These are phyloP conservation scores for Gallinago jamesoni DNA, from an alignment of 2,113 vertebrate species.

Conservation along the genomic window DNA sequence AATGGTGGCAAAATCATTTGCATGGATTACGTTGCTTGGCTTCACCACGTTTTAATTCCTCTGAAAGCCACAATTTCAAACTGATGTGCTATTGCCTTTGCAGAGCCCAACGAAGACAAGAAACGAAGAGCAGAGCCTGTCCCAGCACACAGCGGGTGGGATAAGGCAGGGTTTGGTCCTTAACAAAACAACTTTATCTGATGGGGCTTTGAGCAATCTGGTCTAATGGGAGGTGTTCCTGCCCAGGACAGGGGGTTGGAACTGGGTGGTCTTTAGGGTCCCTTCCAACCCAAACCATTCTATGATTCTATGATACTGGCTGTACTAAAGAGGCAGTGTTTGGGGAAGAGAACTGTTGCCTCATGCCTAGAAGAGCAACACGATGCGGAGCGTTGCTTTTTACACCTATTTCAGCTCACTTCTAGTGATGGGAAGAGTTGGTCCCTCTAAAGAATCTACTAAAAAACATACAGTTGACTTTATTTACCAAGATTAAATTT, in stretches of 20 bases:
- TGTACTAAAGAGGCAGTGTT: background rate
- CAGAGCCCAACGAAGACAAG: accelerated
- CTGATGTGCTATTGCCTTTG: background rate
- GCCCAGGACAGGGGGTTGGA: no score
- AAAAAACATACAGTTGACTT: background rate
- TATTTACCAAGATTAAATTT: no score
- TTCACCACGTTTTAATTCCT: background rate
- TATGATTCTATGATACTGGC: no score
- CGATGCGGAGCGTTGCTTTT: accelerated
- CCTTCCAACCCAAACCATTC: no score
- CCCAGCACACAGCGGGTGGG: accelerated
- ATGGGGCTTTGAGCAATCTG: no score
- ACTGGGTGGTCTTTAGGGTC: no score
- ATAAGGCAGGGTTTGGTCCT: background rate
- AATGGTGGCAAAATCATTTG: background rate
- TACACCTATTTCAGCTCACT: background rate
- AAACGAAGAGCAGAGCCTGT: background rate
- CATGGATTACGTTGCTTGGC: background rate
- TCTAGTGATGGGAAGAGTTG: no score
- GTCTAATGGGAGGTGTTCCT: no score
- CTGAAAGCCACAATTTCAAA: background rate
- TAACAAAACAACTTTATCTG: background rate
- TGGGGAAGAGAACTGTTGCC: background rate
- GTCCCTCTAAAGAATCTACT: background rate
- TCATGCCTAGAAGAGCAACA: background rate